Evolutionary conservation across 2,113 vertebrate species (phyloP).

Genomic region (Genyomyrus donnyi): DNA sequence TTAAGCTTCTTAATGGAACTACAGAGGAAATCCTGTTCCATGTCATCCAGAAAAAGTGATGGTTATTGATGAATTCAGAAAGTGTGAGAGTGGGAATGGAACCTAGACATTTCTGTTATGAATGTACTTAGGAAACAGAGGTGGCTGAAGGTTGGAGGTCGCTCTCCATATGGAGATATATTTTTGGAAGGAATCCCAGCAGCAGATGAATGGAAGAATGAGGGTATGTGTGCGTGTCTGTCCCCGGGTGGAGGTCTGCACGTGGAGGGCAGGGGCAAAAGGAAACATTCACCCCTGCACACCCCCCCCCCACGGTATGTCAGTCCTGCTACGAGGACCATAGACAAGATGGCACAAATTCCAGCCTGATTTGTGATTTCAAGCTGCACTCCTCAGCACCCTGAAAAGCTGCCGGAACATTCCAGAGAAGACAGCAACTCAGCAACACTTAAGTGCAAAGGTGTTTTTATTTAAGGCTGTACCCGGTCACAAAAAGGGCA

Average conservation of each 20-base stretch:
- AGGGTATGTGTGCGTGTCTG: not conserved
- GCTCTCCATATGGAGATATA: not conserved
- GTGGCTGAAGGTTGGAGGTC: not conserved
- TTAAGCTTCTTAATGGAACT: not conserved
- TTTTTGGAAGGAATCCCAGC: constrained; percentile 35
- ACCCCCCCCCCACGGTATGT: not conserved
- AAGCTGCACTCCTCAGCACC: not conserved
- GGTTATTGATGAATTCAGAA: constrained; percentile 11
- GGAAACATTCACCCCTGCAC: not conserved
- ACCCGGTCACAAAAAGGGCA: not conserved
- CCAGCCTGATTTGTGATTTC: not conserved
- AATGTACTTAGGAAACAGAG: constrained; percentile 26
- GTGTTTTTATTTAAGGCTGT: not conserved
- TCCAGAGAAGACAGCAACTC: not conserved
- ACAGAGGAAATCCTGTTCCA: not conserved
- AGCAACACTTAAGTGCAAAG: not conserved
- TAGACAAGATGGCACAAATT: not conserved
- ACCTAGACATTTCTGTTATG: constrained; percentile 15
- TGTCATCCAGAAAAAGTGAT: not conserved
- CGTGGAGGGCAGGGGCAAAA: not conserved
- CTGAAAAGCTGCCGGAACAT: not conserved
- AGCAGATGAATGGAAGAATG: constrained; percentile 15
- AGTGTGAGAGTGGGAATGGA: not conserved
- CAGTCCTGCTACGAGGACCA: not conserved
- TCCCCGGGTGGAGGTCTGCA: not conserved